Evolutionary conservation across 2,797 vertebrate species (phyloP).

Genomic region (Neomorphus geoffroyi): DNA sequence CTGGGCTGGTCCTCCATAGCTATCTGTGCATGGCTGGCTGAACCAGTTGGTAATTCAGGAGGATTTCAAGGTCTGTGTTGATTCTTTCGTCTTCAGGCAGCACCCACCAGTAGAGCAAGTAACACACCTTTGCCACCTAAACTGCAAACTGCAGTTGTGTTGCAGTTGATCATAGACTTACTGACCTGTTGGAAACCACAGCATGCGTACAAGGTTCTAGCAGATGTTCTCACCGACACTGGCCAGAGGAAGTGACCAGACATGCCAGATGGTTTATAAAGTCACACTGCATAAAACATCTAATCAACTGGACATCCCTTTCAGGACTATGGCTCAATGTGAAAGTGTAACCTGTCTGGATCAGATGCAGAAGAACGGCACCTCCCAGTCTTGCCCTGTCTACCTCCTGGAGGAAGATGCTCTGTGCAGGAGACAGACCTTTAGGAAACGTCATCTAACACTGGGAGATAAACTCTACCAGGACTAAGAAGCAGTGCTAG

Average conservation of each 20-base stretch:
- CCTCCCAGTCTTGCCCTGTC: not conserved
- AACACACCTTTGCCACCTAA: not conserved
- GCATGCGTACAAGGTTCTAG: not conserved
- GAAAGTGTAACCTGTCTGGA: not conserved
- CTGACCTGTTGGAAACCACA: not conserved
- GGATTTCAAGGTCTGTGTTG: accelerated
- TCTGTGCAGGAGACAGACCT: not conserved
- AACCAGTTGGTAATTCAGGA: not conserved
- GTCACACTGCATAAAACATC: not conserved
- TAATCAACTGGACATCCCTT: not conserved
- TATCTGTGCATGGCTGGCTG: not conserved
- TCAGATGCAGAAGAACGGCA: not conserved
- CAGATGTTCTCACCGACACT: accelerated
- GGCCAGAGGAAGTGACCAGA: not conserved
- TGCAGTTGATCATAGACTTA: not conserved
- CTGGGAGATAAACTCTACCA: not conserved
- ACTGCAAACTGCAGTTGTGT: not conserved
- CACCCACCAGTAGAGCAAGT: not conserved
- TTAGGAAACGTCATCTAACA: not conserved
- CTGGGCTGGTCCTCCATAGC: not conserved
- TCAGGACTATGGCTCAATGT: not conserved
- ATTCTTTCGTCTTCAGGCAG: not conserved
- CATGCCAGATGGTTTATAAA: not conserved
- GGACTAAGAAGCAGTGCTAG: not conserved
- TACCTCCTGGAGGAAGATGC: not conserved